Evolutionary conservation across 2,888 invertebrate genomes (phyloP).

Genomic region (Thecocarcelia acutangulata): DNA sequence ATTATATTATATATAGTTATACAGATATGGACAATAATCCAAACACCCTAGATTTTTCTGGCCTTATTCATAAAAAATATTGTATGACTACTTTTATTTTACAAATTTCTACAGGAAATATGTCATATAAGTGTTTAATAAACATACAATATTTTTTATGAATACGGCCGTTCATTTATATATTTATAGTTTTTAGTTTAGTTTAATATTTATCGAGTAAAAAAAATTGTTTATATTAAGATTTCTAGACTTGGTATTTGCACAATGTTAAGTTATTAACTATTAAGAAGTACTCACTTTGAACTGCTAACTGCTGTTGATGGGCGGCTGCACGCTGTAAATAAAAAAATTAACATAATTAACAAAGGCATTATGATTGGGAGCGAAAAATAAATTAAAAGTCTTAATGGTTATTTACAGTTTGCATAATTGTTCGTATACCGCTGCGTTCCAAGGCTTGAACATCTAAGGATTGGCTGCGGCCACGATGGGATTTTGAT

Average conservation of each 20-base stretch:
- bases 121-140: too few species aligned
- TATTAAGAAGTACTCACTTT: constrained; percentile 78
- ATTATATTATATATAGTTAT: too few species aligned
- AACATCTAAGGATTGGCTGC: constrained; percentile 81
- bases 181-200: too few species aligned
- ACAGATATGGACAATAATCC: too few species aligned
- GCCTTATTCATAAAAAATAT: too few species aligned
- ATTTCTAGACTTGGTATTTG: constrained; percentile 70
- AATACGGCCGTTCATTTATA: too few species aligned
- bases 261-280: constrained; percentile 40
- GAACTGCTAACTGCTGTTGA: constrained; percentile 84
- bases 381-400: not conserved
- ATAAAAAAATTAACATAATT: constrained; percentile 41
- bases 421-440: constrained; percentile 78
- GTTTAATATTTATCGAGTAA: not conserved
- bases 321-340: constrained; percentile 87
- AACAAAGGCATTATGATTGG: not conserved
- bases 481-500: constrained; percentile 76
- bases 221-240: not conserved
- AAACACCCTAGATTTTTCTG: too few species aligned
- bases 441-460: constrained; percentile 80
- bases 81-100: too few species aligned
- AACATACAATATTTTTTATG: too few species aligned
- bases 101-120: too few species aligned
- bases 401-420: constrained; percentile 74